A percentile compares a stretch with the other conserved stretches of the same genome.
These are phyloP conservation scores for Holothuria leucospilota DNA, from an alignment of 53 echinoderm and acorn worm species.

Conservation along the genomic window DNA sequence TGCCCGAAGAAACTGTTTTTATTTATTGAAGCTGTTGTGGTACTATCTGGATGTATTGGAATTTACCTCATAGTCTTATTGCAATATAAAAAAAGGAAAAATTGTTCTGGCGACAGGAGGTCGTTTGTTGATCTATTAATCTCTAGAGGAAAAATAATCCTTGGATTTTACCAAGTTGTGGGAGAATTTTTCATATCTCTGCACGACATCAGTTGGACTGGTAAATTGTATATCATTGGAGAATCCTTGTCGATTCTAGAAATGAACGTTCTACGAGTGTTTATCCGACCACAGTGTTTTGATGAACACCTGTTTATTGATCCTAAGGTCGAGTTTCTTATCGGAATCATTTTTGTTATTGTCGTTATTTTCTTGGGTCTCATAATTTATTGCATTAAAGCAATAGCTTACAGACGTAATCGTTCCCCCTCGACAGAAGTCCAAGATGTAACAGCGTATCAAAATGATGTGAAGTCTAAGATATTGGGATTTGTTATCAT, in stretches of 20 bases:
- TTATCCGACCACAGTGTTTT: neutral
- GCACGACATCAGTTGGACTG: neutral
- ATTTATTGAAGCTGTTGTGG: neutral
- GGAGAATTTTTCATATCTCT: neutral
- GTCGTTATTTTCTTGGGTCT: neutral
- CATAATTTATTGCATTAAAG: no score
- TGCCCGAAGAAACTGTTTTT: neutral
- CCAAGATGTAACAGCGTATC: no score
- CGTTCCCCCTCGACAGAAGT: no score
- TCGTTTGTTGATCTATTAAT: neutral
- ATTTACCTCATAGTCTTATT: no score
- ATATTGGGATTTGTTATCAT: constrained; percentile 3
- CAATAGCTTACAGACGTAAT: no score
- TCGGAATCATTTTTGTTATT: neutral
- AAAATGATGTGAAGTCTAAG: neutral
- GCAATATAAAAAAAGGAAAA: no score
- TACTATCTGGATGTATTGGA: no score
- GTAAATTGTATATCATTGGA: neutral
- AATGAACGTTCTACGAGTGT: neutral
- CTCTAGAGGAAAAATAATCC: neutral
- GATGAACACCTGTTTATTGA: neutral
- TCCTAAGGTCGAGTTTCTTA: neutral
- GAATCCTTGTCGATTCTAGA: neutral
- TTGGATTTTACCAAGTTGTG: neutral
- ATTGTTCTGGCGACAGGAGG: neutral